A percentile compares a stretch with the other conserved stretches of the same genome.
phyloP scores from a whole-genome alignment of 2,797 vertebrate species.

The Ptychadena robeensis region DNA sequence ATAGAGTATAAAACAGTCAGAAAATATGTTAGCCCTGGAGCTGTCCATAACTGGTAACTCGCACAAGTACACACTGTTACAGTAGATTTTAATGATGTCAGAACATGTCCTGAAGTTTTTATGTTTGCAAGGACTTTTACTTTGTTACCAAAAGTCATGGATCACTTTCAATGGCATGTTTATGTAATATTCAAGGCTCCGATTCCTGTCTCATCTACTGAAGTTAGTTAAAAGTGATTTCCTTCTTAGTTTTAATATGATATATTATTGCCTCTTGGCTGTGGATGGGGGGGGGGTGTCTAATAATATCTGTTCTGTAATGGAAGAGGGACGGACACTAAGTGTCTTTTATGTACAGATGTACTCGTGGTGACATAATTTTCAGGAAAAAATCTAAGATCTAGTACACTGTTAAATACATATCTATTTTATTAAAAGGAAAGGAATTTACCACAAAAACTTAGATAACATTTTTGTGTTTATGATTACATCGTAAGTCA shows the following conservation, averaged over 20 bases:
- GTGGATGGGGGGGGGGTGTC: too few species aligned
- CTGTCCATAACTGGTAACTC: constrained; percentile 26
- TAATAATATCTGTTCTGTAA: not conserved
- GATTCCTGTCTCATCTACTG: constrained; percentile 7
- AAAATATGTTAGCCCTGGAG: constrained; percentile 47
- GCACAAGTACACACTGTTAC: constrained; percentile 45
- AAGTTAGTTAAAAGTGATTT: constrained; percentile 21
- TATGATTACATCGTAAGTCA: too few species aligned
- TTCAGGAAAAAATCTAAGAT: too few species aligned
- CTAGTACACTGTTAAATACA: too few species aligned
- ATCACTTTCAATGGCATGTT: constrained; percentile 37
- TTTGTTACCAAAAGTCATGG: constrained; percentile 43
- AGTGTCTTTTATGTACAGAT: not conserved
- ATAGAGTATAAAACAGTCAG: constrained; percentile 39
- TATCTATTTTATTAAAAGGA: too few species aligned
- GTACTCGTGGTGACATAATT: not conserved
- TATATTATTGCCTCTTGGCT: constrained; percentile 3
- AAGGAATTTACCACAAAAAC: too few species aligned
- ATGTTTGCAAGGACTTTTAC: constrained; percentile 42
- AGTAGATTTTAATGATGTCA: constrained; percentile 46
- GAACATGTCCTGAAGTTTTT: constrained; percentile 49
- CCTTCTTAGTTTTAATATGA: constrained; percentile 1
- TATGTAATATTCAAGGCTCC: constrained; percentile 42
- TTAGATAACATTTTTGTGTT: too few species aligned
- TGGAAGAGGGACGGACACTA: not conserved